These are phyloP conservation scores for Doris montereyensis DNA, from an alignment of 2,888 invertebrate genomes.

Conservation along the genomic window DNA sequence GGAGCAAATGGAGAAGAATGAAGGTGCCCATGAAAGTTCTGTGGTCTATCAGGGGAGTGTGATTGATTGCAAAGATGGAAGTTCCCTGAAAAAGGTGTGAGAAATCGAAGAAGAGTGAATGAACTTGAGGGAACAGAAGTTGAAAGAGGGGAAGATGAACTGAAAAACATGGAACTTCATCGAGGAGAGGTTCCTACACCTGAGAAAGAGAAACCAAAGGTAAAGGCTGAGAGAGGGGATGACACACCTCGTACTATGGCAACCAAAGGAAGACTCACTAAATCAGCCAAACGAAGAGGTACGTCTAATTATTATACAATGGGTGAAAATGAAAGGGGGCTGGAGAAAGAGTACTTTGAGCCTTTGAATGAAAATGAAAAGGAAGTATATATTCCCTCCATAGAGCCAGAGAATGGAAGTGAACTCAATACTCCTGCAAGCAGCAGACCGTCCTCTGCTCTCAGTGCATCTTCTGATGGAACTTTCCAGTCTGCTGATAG, in stretches of 20 bases:
- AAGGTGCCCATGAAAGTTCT: neutral
- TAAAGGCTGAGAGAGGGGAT: constrained; percentile 28
- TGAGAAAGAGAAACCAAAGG: neutral
- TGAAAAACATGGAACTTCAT: constrained; percentile 3
- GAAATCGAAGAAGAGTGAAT: too few relatives aligned
- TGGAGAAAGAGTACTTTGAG: constrained; percentile 35
- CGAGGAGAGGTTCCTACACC: constrained; percentile 22
- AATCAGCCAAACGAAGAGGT: constrained; percentile 11
- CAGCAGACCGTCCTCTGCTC: constrained; percentile 29
- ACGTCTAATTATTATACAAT: constrained; percentile 7
- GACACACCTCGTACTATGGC: neutral
- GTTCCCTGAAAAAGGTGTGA: too few relatives aligned
- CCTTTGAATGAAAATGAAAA: neutral
- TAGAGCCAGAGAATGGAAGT: neutral
- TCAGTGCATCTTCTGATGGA: constrained; percentile 28
- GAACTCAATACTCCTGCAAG: neutral
- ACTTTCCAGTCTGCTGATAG: neutral
- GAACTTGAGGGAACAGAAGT: constrained; percentile 5
- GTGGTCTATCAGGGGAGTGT: too few relatives aligned
- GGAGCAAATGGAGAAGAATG: neutral
- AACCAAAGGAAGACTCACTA: neutral
- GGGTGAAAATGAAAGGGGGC: constrained; percentile 25
- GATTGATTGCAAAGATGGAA: too few relatives aligned
- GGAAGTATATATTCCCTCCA: constrained; percentile 16
- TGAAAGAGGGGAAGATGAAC: constrained; percentile 37